Evolutionary conservation across 1,140 invertebrate genomes (phyloP).

Genomic region (Pachypsylla venusta): DNA sequence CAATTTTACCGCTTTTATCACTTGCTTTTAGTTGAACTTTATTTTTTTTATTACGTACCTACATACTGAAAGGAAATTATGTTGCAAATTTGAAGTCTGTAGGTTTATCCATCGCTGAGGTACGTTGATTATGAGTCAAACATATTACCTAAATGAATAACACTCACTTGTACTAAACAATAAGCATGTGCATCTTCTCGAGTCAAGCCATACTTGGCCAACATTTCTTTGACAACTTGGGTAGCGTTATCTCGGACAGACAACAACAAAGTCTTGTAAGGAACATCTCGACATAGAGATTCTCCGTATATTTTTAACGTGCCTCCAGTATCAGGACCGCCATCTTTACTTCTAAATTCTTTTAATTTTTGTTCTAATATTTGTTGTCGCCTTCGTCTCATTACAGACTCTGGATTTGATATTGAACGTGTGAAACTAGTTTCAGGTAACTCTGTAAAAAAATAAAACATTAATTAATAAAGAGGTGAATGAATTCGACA

Average conservation of each 20-base stretch:
- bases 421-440: slow-evolving; percentile 96
- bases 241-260: slow-evolving; percentile 84
- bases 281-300: slow-evolving; percentile 87
- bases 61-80: no score
- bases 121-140: no score
- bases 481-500: no score
- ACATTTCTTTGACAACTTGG: slow-evolving; percentile 86
- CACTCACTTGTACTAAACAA: slow-evolving; percentile 79
- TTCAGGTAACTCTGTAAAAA: slow-evolving; percentile 74
- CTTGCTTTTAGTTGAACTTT: no score
- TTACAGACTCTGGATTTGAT: slow-evolving; percentile 98
- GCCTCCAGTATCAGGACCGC: slow-evolving; percentile 55
- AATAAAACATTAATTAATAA: slow-evolving; percentile 14
- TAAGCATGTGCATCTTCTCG: slow-evolving; percentile 76
- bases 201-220: slow-evolving; percentile 90
- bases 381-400: slow-evolving; percentile 90
- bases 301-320: slow-evolving; percentile 97
- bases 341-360: slow-evolving; percentile 72
- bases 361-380: slow-evolving; percentile 93
- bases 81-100: no score
- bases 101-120: no score
- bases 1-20: no score
- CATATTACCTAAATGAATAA: no score
- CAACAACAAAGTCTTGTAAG: slow-evolving; percentile 93
- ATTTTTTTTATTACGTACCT: no score